Conservation (phyloP, 2,113 vertebrate genomes). For the Verasper variegatus region DNA sequence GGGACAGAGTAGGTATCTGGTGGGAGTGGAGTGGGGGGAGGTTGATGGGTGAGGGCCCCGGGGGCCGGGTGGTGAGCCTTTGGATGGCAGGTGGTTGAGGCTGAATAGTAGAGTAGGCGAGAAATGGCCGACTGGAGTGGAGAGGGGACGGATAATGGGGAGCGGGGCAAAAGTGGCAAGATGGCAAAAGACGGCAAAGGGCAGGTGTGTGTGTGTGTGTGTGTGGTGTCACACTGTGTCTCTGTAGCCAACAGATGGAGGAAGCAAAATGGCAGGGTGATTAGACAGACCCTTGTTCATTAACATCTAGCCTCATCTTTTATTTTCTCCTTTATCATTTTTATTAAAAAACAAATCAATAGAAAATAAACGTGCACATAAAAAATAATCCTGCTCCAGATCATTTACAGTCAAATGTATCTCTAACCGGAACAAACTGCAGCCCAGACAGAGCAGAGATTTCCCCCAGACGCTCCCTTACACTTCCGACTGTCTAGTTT, state of each 20-base stretch:
- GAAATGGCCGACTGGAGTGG: slow-evolving; percentile 3
- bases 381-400: not conserved
- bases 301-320: slow-evolving; percentile 17
- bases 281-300: slow-evolving; percentile 29
- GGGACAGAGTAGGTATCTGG: slow-evolving; percentile 6
- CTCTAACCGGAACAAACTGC: not conserved
- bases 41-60: slow-evolving; percentile 44
- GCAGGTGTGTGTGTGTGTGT: slow-evolving; percentile 32
- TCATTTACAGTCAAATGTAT: slow-evolving; percentile 30
- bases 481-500: slow-evolving; percentile 23
- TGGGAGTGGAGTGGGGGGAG: not conserved
- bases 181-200: slow-evolving; percentile 36
- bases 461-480: slow-evolving; percentile 22
- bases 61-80: slow-evolving; percentile 15
- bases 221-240: slow-evolving; percentile 1
- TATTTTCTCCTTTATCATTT: slow-evolving; percentile 14
- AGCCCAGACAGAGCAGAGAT: slow-evolving; percentile 20
- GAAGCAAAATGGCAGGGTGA: slow-evolving; percentile 26
- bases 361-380: not conserved
- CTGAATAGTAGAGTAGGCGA: slow-evolving; percentile 63
- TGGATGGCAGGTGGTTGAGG: slow-evolving; percentile 69
- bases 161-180: slow-evolving; percentile 30
- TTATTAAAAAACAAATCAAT: slow-evolving; percentile 4
- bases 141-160: slow-evolving; percentile 38
- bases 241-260: slow-evolving; percentile 52